Base-by-base conservation (phyloP, 2,888 invertebrate species). In the Ommatoiulus sabulosus region DNA sequence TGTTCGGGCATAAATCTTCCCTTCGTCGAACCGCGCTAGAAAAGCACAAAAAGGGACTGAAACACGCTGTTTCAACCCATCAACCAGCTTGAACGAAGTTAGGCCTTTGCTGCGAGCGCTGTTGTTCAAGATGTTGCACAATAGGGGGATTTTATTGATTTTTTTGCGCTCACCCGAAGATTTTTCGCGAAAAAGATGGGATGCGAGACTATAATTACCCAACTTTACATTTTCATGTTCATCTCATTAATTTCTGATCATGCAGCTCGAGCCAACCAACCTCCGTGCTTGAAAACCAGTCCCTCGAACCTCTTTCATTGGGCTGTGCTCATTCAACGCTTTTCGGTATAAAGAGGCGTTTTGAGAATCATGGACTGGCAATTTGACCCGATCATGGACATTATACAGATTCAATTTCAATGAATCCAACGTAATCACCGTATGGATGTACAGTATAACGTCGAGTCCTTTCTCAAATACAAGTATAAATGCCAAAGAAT, bases 171-270 rank as follows among this genome's bases (percentile, higher is more conserved):
- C 24, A 8, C 24, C 72, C 72, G 72, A 72, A 72, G 24, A 72
- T 72, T 72, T 72, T 72, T 72, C 72, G 24, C 72, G 24, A 24
- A 72, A 72, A 72, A 72, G 72, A 72, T 72, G 72, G 72, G 72
- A 72, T 72, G 72, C 72, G 72, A 72, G 72, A 72, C 72, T 72
- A 72, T 72, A 72, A 72, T 72, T 72, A 72, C 72, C 72, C 72
- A 72, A 72, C 72, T 72, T 72, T 72, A 72, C 72, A 72, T 72
- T 72, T 72, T 24, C 72, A 24, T 24, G 72, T 72, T 72, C 72
- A 72, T 72, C 72, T 72, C 72, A 72, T 72, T 72, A 72, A 72
- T 72, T 72, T 72, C 72, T 72, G 72, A 72, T 72, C 72, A 24
- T 72, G 24, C 72, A 24, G 72, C 72, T 72, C 24, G 10, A 72